These are phyloP conservation scores for Borostomias antarcticus DNA, from an alignment of 2,797 vertebrate genomes.

Conservation along the genomic window DNA sequence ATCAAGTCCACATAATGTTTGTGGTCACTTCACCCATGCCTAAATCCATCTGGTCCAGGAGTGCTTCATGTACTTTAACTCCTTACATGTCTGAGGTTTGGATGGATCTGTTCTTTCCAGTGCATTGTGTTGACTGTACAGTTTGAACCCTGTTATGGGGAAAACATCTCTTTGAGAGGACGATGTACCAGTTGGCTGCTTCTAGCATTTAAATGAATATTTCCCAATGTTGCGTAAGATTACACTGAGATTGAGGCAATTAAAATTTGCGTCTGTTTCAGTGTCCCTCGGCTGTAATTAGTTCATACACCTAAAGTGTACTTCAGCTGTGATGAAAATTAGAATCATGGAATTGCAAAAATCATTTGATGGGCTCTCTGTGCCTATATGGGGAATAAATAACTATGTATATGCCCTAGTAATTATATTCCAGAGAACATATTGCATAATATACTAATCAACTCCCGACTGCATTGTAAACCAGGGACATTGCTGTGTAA, in stretches of 20 bases:
- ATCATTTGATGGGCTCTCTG: constrained; percentile 34
- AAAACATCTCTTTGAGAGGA: neutral
- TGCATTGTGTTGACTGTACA: neutral
- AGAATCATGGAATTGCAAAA: constrained; percentile 49
- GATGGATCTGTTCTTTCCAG: neutral
- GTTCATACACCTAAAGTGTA: constrained; percentile 45
- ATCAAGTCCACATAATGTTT: neutral
- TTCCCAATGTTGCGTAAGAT: constrained; percentile 14
- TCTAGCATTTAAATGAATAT: constrained; percentile 10
- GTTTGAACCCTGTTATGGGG: neutral
- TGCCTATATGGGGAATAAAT: constrained; percentile 39
- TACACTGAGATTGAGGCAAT: constrained; percentile 29
- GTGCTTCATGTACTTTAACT: too few species aligned
- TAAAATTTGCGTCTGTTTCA: constrained; percentile 32
- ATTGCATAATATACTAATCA: too few species aligned
- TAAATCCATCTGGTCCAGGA: neutral
- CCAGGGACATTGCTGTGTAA: constrained; percentile 19
- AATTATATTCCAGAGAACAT: too few species aligned
- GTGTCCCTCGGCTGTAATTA: constrained; percentile 50
- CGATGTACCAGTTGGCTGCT: neutral
- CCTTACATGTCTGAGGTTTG: too few species aligned
- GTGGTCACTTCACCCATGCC: neutral
- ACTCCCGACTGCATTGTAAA: constrained; percentile 10
- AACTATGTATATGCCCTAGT: too few species aligned
- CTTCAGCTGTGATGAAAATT: constrained; percentile 50